Conservation (phyloP, 2,888 invertebrate species). For the Helicoverpa assulta region DNA sequence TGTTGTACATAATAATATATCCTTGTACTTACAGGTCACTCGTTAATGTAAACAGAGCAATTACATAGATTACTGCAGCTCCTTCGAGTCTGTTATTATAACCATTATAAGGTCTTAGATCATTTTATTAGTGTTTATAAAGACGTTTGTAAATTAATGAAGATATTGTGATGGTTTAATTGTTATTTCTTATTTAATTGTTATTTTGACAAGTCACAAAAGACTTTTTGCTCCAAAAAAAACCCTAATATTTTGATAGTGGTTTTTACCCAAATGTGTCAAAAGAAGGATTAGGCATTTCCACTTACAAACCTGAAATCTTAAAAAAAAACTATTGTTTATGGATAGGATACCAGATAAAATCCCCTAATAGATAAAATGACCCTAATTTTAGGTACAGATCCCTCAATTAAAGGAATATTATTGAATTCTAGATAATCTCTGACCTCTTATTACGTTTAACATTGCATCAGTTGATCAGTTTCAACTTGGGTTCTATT, state of each 20-base stretch:
- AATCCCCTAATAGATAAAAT: too few species aligned
- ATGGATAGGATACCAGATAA: too few species aligned
- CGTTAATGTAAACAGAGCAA: slow-evolving; percentile 34
- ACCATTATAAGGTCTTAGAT: background rate
- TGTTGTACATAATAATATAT: slow-evolving; percentile 25
- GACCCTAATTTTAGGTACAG: too few species aligned
- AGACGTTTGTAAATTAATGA: background rate
- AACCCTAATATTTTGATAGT: too few species aligned
- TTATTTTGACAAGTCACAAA: too few species aligned
- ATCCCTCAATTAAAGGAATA: background rate
- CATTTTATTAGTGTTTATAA: slow-evolving; percentile 6
- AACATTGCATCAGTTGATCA: slow-evolving; percentile 17
- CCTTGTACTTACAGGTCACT: slow-evolving; percentile 15
- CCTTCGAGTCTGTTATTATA: slow-evolving; percentile 36
- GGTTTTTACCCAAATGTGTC: too few species aligned
- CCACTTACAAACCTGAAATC: too few species aligned
- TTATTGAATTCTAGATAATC: background rate
- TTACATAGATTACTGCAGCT: slow-evolving; percentile 32
- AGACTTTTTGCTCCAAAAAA: too few species aligned
- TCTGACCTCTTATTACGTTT: background rate
- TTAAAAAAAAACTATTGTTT: too few species aligned
- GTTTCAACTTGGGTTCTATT: slow-evolving; percentile 9
- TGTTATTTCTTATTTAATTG: too few species aligned
- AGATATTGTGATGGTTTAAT: background rate
- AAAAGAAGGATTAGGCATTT: too few species aligned